Evolutionary conservation across 2,113 vertebrate species (phyloP).

Genomic region (Harpagus bidentatus): DNA sequence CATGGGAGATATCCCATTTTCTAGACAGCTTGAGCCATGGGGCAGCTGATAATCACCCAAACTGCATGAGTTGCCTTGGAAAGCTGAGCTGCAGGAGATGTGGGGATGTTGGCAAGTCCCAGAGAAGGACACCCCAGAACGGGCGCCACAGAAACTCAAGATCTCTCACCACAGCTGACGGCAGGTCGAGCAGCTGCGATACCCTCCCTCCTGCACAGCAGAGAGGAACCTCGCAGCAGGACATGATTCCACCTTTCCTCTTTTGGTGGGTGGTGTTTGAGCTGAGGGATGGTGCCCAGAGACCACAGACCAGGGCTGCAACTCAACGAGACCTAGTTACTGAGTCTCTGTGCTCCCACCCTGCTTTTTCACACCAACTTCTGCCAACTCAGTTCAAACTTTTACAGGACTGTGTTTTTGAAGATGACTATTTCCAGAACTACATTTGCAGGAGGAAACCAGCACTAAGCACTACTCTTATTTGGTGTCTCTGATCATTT

Average conservation of each 20-base stretch:
- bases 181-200: background rate
- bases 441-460: background rate
- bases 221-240: accelerated
- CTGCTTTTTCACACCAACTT: background rate
- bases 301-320: background rate
- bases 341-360: background rate
- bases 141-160: background rate
- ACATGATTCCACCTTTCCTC: background rate
- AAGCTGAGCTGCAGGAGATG: background rate
- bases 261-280: background rate
- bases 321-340: accelerated
- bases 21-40: background rate
- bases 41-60: background rate
- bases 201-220: no score
- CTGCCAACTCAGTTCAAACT: background rate
- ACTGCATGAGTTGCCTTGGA: background rate
- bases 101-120: background rate
- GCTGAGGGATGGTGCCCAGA: background rate
- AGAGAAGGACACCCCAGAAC: background rate
- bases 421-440: background rate
- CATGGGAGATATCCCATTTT: background rate
- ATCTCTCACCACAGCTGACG: accelerated
- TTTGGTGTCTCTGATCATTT: background rate
- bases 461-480: background rate
- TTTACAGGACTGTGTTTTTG: background rate